Evolutionary conservation across 2,113 vertebrate species (phyloP), one percentile per base, ranked within the genome.

Genomic region (Ornithorhynchus anatinus): DNA sequence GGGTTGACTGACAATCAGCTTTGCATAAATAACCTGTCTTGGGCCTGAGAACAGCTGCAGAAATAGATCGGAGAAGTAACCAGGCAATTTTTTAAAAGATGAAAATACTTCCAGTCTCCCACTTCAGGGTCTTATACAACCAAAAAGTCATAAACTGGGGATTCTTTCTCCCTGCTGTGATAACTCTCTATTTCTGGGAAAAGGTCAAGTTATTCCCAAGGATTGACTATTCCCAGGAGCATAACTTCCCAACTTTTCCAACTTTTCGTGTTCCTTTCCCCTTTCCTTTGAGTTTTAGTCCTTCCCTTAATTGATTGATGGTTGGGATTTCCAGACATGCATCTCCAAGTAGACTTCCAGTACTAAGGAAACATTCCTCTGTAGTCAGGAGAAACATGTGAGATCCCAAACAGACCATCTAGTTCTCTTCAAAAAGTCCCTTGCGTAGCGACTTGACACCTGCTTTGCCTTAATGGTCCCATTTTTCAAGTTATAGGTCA

Each of bases 21-120:
- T 86, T 84, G 29, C 66, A 51, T 84, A 82, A 86, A 75, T 73
- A 74, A 75, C 79, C 86, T 84, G 85, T 54, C 73, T 32, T 61
- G 53, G 44, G 69, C 63, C 75, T 59, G 69, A 59, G 64, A 81
- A 70, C 52, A 38, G 67, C 57, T 64, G 67, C 67, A n/a, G n/a
- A n/a, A n/a, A n/a, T n/a, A 62, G 54, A 72, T 53, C 51, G 86
- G 74, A 62, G 86, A 56, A 61, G 69, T 69, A 81, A 81, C 67
- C 63, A 59, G 57, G 51, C 79, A 77, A 53, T 36, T 69, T 63
- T 57, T 77, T 64, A 17, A 57, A 64, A 39, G 75, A 66, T 35
- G 72, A 69, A 72, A 59, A 57, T 84, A 78, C 82, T 71, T 74
- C 35, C 27, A 80, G 71, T 59, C 59, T 2, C 67, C 52, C 65